Evolutionary conservation across 2,113 vertebrate genomes (phyloP), one percentile per base, ranked within the genome.

Genomic region (Hippocampus abdominalis): DNA sequence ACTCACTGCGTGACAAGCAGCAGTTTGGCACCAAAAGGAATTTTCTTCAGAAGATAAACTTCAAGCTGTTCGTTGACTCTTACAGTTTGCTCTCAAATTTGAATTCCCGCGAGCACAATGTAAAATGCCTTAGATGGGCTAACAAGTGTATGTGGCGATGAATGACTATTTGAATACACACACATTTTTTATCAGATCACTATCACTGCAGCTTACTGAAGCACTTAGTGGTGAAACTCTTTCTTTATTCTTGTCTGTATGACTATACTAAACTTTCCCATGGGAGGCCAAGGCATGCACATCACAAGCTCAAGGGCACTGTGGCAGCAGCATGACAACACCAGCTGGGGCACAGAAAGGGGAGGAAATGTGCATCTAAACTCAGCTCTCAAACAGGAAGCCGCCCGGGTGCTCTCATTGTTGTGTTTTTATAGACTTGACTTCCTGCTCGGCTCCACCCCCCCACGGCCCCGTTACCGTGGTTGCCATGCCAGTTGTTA

Each of bases 401-500:
- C 85, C 77, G 73, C 83, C 74, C 82, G 59, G 71, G 69, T 83
- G 85, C 84, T 85, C 77, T 87, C 84, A 89, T 91, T 91, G 89
- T 91, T 91, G 81, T 89, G 86, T 86, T 90, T 91, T 91, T 91
- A 90, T 89, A 88, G 84, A 88, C 82, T 80, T 57, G 51, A 82
- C 87, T 91, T 91, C 89, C 90, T 89, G 85, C 76, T 42, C 5
- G n/a, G 77, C 69, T 59, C 36, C 57, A 71, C 81, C 10, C 5
- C 4, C 21, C 32, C 5, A 18, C 77, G 78, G 12, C 61, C 66
- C 71, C 0, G 69, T 90, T 84, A 69, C 88, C 76, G 79, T 59
- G 74, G 89, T 71, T 73, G 81, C 81, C 16, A 25, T 73, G 75
- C 73, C 23, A 71, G 73, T 67, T 86, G 76, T 83, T 82, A 86